Evolutionary conservation across 1,140 invertebrate genomes (phyloP), one percentile per base, ranked within the genome.

Genomic region (Hyphantria cunea): DNA sequence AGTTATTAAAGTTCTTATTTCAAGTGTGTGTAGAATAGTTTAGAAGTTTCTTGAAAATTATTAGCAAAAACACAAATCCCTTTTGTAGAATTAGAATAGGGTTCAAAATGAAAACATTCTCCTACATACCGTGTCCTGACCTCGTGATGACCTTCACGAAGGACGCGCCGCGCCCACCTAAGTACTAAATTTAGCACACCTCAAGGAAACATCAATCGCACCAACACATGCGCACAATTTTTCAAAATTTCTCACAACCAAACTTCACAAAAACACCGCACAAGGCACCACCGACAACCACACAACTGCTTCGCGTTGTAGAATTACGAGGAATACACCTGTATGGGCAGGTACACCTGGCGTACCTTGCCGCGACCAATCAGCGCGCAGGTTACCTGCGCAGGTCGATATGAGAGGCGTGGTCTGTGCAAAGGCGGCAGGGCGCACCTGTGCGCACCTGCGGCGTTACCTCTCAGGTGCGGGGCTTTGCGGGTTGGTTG

Each of bases 131-230:
- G 25, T 5, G 56, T 4, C 55, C 56, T 47, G 2, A 60, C 56
- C 47, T 39, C 47, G 32, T 44, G 32, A 14, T 53, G 48, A 45
- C 59, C 54, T 63, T 59, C 44, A 37, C 15, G 48, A 76, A 78
- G 74, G 74, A 55, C 68, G 74, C 63, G 64, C 52, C 66, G 69
- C 76, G 41, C 70, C 72, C 83, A 84, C 86, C 83, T 84, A 76
- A 62, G 55, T 54, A 62, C 86, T 81, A 82, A 80, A 86, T 86
- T 82, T 84, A 86, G 81, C 77, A 72, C 84, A 89, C 86, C 86
- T 89, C 84, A 86, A 87, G 84, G 75, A 86, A 89, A 89, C 84
- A 87, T 89, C 86, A 87, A 89, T 89, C 78, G 77, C 71, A 73
- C 52, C 78, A 78, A 90, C 84, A 90, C 87, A 90, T 90, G 87